Evolutionary conservation across 2,797 vertebrate genomes (phyloP), one percentile per base, ranked within the genome.

Genomic region (Pristis pectinata): DNA sequence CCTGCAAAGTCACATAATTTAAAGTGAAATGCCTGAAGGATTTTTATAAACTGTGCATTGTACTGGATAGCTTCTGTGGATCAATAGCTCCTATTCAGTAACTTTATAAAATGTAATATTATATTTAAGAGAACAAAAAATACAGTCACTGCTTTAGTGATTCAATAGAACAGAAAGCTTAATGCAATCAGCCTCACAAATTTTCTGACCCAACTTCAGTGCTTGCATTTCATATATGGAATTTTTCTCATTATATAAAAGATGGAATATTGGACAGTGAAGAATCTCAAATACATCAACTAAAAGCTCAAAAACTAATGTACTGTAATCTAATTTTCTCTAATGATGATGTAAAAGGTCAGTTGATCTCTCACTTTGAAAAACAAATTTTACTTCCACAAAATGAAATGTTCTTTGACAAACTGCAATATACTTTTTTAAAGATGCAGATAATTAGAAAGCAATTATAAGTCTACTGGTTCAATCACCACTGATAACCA

Each of bases 311-410:
- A 70, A 93, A 93, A 93, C 92, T 93, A 93, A 93, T 67, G 67
- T 13, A 49, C 41, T 93, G 24, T 72, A 34, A 93, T 93, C 67
- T 93, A 72, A 93, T 93, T 74, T 44, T 49, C 92, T 93, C 44
- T 30, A 93, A 93, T 74, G 92, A 72, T 49, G 64, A 93, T 53
- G 92, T 74, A 74, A 74, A 70, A 74, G 24, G 7, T 93, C 92
- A 93, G 92, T 74, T 49, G 41, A 93, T 93, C 64, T 93, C 37
- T 74, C 44, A 53, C 92, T 70, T 93, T 93, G 92, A 49, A 93
- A 93, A 93, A 93, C 41, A 93, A 93, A 93, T 72, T 64, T 91
- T 70, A 92, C 9, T 72, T 22, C 4, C 72, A 17, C 9, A 70
- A 49, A 93, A 53, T 53, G 15, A 49, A 72, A 93, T 72, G 64